Evolutionary conservation across 1,140 invertebrate species (phyloP).

Genomic region (Mylabris phalerata): DNA sequence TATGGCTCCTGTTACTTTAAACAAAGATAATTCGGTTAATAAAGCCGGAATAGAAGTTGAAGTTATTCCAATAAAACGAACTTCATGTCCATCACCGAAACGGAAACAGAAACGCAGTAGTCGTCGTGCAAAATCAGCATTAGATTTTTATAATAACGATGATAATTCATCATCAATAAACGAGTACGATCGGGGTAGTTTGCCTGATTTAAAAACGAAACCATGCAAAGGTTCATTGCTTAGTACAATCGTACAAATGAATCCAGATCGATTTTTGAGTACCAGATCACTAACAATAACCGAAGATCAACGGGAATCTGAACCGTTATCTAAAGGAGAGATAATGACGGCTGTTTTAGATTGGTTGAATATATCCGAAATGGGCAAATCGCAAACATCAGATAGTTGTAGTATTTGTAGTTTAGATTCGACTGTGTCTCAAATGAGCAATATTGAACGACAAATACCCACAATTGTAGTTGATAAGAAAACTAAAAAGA

Average conservation of each 20-base stretch:
- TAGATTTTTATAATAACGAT: conserved; percentile 28
- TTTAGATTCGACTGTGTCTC: conserved; percentile 5
- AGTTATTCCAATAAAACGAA: conserved; percentile 40
- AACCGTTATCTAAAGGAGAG: conserved; percentile 31
- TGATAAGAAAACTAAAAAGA: too few relatives aligned
- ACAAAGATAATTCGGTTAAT: conserved; percentile 41
- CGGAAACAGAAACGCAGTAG: conserved; percentile 22
- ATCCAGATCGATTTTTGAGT: conserved; percentile 34
- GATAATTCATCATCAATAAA: conserved; percentile 7
- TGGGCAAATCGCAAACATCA: background rate
- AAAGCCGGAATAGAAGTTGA: conserved; percentile 41
- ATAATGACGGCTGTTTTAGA: conserved; percentile 36
- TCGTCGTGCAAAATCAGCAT: conserved; percentile 32
- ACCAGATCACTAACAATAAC: conserved; percentile 27
- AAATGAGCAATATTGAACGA: background rate
- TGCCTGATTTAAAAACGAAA: conserved; percentile 33
- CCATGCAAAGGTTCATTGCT: conserved; percentile 26
- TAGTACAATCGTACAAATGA: conserved; percentile 31
- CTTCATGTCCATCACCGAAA: conserved; percentile 36
- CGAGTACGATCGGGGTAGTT: conserved; percentile 32
- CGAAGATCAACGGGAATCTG: conserved; percentile 30
- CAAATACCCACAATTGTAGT: too few relatives aligned
- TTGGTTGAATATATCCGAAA: conserved; percentile 30
- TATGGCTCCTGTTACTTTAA: conserved; percentile 42
- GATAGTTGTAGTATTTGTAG: conserved; percentile 2